phyloP scores from a whole-genome alignment of 2,113 vertebrate species.

The Lamprologus tigripictilis region DNA sequence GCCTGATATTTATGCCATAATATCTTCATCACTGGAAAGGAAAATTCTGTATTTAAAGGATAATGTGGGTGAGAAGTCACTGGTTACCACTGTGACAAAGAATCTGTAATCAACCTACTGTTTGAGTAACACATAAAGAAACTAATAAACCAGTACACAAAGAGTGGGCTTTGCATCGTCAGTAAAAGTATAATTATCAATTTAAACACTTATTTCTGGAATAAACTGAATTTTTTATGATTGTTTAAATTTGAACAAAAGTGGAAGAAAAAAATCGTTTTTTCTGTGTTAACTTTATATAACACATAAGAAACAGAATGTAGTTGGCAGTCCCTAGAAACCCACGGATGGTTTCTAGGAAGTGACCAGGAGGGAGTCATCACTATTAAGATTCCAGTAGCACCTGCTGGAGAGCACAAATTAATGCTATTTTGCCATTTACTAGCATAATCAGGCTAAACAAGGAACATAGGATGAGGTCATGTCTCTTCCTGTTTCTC shows the following conservation, averaged over 20 bases:
- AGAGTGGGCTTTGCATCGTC: rapidly evolving
- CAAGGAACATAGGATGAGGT: not conserved
- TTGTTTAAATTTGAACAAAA: not conserved
- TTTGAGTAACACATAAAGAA: not conserved
- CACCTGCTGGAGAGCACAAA: not conserved
- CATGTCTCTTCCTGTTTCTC: not conserved
- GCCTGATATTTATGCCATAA: not conserved
- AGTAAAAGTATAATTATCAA: not conserved
- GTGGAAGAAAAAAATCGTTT: rapidly evolving
- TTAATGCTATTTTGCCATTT: not conserved
- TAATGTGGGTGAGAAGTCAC: not conserved
- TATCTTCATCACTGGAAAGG: not conserved
- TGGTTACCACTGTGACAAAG: not conserved
- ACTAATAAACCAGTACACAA: not conserved
- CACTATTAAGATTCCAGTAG: not conserved
- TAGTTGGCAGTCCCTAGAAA: not conserved
- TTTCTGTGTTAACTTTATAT: not conserved
- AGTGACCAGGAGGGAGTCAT: not conserved
- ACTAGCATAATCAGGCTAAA: not conserved
- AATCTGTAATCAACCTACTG: not conserved
- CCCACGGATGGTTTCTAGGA: not conserved
- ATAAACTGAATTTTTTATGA: not conserved
- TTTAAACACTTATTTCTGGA: not conserved
- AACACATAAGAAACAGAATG: not conserved
- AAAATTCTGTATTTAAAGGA: not conserved